Conservation (phyloP, 2,797 vertebrate genomes). For the Allobates femoralis region DNA sequence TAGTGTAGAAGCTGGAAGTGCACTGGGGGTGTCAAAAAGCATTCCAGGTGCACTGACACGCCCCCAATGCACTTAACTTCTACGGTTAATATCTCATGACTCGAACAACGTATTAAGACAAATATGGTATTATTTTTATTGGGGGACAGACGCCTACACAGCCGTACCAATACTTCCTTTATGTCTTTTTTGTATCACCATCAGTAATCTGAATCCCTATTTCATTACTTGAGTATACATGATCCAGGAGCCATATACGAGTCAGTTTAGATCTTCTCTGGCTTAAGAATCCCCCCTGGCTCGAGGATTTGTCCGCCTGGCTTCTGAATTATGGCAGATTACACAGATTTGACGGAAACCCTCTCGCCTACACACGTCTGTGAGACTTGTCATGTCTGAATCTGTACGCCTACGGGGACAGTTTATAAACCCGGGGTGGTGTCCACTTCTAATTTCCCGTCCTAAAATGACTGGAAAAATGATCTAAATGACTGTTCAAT, state of each 20-base stretch:
- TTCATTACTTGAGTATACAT: neutral
- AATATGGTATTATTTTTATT: too few relatives aligned
- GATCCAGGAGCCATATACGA: neutral
- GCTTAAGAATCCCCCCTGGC: neutral
- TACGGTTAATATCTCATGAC: too few relatives aligned
- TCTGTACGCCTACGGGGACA: conserved; percentile 7
- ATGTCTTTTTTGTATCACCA: too few relatives aligned
- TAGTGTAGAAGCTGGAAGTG: too few relatives aligned
- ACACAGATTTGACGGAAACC: neutral
- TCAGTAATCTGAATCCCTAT: neutral
- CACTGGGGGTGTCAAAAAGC: too few relatives aligned
- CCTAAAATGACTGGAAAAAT: neutral
- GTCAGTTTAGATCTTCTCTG: neutral
- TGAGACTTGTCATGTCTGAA: conserved; percentile 12
- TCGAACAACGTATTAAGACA: too few relatives aligned
- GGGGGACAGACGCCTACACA: too few relatives aligned
- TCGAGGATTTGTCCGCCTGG: neutral
- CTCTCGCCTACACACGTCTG: neutral
- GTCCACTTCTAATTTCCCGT: neutral
- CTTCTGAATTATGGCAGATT: conserved; percentile 13
- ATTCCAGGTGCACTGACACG: too few relatives aligned
- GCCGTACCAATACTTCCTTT: too few relatives aligned
- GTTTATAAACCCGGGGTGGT: neutral
- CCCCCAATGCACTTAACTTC: too few relatives aligned
- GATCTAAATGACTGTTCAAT: neutral